Evolutionary conservation across 2,888 invertebrate genomes (phyloP).

Genomic region (Volucella inflata): DNA sequence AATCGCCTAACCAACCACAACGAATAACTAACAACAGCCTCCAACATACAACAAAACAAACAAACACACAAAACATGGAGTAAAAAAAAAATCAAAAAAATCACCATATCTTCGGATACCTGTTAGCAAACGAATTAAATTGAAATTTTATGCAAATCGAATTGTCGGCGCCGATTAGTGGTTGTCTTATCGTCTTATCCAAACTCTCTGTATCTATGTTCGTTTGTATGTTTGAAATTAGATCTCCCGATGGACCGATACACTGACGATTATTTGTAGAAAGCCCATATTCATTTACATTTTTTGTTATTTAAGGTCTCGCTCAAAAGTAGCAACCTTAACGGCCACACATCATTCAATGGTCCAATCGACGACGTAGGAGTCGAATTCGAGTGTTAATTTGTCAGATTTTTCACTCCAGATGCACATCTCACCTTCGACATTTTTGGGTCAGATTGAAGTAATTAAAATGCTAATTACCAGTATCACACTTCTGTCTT

Average conservation of each 20-base stretch:
- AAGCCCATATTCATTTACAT: no score
- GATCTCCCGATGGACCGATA: not conserved
- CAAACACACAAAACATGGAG: no score
- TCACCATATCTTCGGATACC: conserved; percentile 33
- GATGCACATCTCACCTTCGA: not conserved
- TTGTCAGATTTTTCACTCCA: conserved; percentile 12
- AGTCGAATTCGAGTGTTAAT: conserved; percentile 18
- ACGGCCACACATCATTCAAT: no score
- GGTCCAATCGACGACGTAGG: not conserved
- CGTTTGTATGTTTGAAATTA: no score
- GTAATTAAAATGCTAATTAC: conserved; percentile 55
- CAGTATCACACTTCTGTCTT: conserved; percentile 29
- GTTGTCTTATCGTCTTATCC: not conserved
- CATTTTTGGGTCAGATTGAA: conserved; percentile 10
- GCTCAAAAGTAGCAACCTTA: no score
- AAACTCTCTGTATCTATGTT: no score
- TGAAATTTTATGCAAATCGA: conserved; percentile 52
- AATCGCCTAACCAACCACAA: no score
- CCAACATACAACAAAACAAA: no score
- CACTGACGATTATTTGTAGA: no score
- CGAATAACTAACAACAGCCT: no score
- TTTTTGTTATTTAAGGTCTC: no score
- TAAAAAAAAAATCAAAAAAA: conserved; percentile 12
- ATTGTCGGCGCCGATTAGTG: conserved; percentile 48
- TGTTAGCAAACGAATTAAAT: conserved; percentile 50